These are phyloP conservation scores for Mythimna impura DNA, from an alignment of 2,888 invertebrate species.

Conservation along the genomic window DNA sequence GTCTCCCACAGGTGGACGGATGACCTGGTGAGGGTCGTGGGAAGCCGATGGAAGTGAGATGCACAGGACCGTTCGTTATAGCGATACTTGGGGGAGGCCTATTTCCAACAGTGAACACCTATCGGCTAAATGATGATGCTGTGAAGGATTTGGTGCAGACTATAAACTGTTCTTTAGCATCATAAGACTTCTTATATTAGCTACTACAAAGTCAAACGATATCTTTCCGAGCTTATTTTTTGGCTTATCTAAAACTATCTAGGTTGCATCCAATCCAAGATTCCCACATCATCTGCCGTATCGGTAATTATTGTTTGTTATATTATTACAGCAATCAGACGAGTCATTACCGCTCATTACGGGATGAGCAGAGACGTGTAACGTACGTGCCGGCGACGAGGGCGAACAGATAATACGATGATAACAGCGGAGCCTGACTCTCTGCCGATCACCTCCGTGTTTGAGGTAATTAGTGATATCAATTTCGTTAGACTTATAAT, in stretches of 20 bases:
- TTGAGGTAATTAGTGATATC: constrained; percentile 1
- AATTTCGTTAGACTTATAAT: not conserved
- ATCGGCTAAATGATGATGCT: too few relatives aligned
- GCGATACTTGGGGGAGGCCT: too few relatives aligned
- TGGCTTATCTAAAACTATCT: not conserved
- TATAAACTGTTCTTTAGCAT: not conserved
- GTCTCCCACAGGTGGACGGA: too few relatives aligned
- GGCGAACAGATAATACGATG: constrained; percentile 42
- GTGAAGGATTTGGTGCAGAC: too few relatives aligned
- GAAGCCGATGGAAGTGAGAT: too few relatives aligned
- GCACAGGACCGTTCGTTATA: too few relatives aligned
- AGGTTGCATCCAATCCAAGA: not conserved
- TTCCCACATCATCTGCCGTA: constrained; percentile 1
- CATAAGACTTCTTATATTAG: not conserved
- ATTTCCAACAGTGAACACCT: too few relatives aligned
- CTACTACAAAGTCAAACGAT: not conserved
- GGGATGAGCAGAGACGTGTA: constrained; percentile 19
- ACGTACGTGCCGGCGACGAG: constrained; percentile 50
- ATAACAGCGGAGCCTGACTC: constrained; percentile 29
- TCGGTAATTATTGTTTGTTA: constrained; percentile 27
- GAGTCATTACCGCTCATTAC: constrained; percentile 56
- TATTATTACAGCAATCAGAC: constrained; percentile 38
- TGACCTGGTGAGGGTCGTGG: too few relatives aligned
- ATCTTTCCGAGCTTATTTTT: not conserved
- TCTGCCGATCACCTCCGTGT: constrained; percentile 38